Evolutionary conservation across 2,888 invertebrate species (phyloP), one percentile per base, ranked within the genome.

Genomic region (Coelogynopora nodosa): DNA sequence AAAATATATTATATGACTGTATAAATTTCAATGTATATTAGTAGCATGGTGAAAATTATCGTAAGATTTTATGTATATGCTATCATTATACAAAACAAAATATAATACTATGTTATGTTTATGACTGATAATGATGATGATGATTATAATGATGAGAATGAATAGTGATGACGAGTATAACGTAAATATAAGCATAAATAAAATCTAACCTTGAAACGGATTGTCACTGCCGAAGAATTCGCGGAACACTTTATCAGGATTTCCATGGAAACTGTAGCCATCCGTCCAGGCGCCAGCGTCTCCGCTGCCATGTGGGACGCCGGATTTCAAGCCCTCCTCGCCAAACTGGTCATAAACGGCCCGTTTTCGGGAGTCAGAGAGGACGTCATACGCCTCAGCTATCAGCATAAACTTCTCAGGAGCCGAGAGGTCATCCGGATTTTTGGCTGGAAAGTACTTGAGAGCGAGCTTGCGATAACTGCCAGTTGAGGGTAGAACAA

Each of bases 271-370:
- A 80, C 94, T 93, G 89, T 92, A 92, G 0, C 92, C 92, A 82
- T 90, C 89, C 10, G 91, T 91, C 91, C 92, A 92, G 13, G 91
- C 91, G 1, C 90, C 91, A 80, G 91, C 88, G 30, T 90, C 90
- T 0, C 89, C 90, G 88, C 89, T 90, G 2, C 91, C 94, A 0
- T 94, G 94, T 0, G 95, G 94, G 0, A 96, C 94, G 0, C 96
- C 96, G 89, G 93, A 94, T 91, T 96, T 96, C 81, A 97, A 93
- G 0, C 96, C 96, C 90, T 95, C 95, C 91, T 96, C 96, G 0
- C 97, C 97, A 92, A 95, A 96, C 90, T 95, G 95, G 92, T 97
- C 96, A 92, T 95, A 97, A 23, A 96, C 94, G 18, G 95, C 94
- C 87, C 91, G 89, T 87, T 91, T 92, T 29, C 90, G 89, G 91